Evolutionary conservation across 2,113 vertebrate genomes (phyloP).

Genomic region (Ceyx margarethae): DNA sequence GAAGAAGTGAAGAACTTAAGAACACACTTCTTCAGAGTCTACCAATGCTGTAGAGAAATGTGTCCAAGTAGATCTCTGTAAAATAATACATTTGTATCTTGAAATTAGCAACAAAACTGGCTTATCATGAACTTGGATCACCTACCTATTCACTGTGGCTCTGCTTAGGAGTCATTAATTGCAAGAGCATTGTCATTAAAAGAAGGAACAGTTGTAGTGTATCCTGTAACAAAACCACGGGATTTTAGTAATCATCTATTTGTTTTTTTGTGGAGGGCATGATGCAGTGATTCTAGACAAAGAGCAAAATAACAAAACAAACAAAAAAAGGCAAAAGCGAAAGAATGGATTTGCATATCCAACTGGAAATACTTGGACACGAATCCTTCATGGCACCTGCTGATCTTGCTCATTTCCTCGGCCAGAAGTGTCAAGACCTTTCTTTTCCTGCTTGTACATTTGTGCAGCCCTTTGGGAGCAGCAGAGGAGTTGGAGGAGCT

Average conservation of each 20-base stretch:
- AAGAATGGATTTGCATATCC: not conserved
- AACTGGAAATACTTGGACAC: not conserved
- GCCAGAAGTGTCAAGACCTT: not conserved
- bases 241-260: not conserved
- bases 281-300: not conserved
- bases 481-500: not conserved
- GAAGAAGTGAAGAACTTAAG: not conserved
- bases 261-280: not conserved
- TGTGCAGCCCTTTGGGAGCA: not conserved
- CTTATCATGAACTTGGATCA: not conserved
- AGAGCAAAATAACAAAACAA: not conserved
- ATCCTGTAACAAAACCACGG: not conserved
- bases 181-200: not conserved
- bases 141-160: not conserved
- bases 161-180: not conserved
- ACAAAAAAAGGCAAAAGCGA: not conserved
- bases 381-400: not conserved
- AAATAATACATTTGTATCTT: slow-evolving; percentile 22
- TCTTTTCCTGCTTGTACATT: not conserved
- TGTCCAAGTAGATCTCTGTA: slow-evolving; percentile 1
- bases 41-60: not conserved
- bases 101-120: not conserved
- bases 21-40: not conserved
- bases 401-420: slow-evolving; percentile 7
- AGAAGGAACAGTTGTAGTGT: not conserved